phyloP scores from a whole-genome alignment of 2,797 vertebrate species.

The Vultur gryphus region DNA sequence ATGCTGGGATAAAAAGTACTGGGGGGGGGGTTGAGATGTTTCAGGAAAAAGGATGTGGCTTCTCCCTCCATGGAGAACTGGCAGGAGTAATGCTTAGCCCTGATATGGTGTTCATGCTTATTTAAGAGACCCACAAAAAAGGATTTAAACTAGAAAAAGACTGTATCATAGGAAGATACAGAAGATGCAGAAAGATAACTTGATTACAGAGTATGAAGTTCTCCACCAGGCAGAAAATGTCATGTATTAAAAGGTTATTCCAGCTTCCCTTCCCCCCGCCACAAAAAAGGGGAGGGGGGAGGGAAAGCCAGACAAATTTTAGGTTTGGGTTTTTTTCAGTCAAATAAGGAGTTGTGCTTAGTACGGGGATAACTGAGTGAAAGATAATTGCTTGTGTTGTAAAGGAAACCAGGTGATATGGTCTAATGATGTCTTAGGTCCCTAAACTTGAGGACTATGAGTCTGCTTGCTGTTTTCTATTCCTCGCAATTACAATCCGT shows the following conservation, averaged over 20 bases:
- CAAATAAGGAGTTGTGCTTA: background rate
- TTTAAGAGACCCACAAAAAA: background rate
- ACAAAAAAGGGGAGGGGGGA: fast-evolving
- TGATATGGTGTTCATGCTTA: background rate
- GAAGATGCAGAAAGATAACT: background rate
- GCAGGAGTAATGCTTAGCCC: background rate
- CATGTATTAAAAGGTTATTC: background rate
- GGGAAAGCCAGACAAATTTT: background rate
- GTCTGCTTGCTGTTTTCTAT: background rate
- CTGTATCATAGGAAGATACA: background rate
- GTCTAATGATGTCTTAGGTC: background rate
- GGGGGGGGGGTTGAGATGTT: background rate
- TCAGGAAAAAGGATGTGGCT: background rate
- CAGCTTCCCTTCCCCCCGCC: fast-evolving
- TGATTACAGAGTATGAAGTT: background rate
- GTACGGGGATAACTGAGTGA: background rate
- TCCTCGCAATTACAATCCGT: background rate
- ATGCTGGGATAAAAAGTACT: background rate
- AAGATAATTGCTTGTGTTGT: background rate
- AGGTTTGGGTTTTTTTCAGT: background rate
- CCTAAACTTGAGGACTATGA: background rate
- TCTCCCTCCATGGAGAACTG: background rate
- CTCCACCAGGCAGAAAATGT: background rate
- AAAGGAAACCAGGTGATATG: background rate
- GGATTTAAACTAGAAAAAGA: background rate